These are phyloP conservation scores for Oreonectes daqikongensis DNA, from an alignment of 2,797 vertebrate genomes.

Conservation along the genomic window DNA sequence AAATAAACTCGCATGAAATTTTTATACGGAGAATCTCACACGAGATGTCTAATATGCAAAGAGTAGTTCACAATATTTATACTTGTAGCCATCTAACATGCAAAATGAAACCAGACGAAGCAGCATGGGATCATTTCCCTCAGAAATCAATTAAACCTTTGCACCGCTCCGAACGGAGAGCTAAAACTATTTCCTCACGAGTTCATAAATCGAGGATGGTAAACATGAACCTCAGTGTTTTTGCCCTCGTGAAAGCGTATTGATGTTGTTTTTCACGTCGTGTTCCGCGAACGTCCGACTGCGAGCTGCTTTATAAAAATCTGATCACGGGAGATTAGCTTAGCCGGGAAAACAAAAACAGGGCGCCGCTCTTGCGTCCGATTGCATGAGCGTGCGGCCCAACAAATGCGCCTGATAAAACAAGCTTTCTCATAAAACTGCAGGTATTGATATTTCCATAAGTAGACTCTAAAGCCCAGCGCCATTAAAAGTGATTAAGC, in stretches of 20 bases:
- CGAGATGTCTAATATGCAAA: neutral
- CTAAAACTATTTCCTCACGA: slow-evolving; percentile 9
- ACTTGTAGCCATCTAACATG: slow-evolving; percentile 19
- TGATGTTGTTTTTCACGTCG: neutral
- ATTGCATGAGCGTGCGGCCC: neutral
- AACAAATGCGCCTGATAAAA: slow-evolving; percentile 34
- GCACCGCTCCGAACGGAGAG: slow-evolving; percentile 1
- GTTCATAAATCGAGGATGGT: slow-evolving; percentile 2
- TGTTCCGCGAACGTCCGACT: slow-evolving; percentile 9
- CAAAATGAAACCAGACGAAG: slow-evolving; percentile 12
- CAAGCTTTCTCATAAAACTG: slow-evolving; percentile 32
- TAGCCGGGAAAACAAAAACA: neutral
- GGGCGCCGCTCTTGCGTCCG: neutral
- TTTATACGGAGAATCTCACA: slow-evolving; percentile 5
- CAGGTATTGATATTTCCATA: slow-evolving; percentile 51
- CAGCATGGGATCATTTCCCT: slow-evolving; percentile 28
- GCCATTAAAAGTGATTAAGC: slow-evolving; percentile 54
- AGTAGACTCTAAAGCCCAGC: slow-evolving; percentile 44
- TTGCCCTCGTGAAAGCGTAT: slow-evolving; percentile 3
- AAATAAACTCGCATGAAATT: neutral
- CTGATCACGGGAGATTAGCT: slow-evolving; percentile 1
- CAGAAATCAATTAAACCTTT: slow-evolving; percentile 46
- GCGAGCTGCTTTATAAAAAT: neutral
- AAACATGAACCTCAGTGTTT: slow-evolving; percentile 18
- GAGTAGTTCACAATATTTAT: slow-evolving; percentile 22